These are phyloP conservation scores for Microhierax caerulescens DNA, from an alignment of 2,797 vertebrate genomes.

Conservation along the genomic window DNA sequence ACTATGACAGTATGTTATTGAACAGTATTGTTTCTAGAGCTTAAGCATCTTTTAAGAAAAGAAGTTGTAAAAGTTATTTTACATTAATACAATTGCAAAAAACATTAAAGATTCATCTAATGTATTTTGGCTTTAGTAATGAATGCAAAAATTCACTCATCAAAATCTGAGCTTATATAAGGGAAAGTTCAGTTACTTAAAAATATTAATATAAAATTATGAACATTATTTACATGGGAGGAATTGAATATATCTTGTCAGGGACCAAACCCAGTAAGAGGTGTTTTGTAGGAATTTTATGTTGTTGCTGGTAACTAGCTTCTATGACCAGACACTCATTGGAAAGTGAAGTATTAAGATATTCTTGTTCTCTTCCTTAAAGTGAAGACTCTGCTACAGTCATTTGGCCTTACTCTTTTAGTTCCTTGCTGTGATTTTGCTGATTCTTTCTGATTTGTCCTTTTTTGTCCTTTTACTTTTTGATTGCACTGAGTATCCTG, in stretches of 20 bases:
- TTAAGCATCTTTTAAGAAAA: constrained; percentile 30
- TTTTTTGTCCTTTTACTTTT: constrained; percentile 79
- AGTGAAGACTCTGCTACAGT: constrained; percentile 75
- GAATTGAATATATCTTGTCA: neutral
- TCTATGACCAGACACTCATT: neutral
- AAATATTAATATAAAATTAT: constrained; percentile 65
- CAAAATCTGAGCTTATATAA: constrained; percentile 37
- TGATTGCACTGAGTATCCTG: constrained; percentile 45
- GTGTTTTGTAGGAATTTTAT: neutral
- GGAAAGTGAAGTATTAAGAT: constrained; percentile 67
- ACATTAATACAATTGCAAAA: constrained; percentile 16
- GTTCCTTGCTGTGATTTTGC: constrained; percentile 71
- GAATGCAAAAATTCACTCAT: constrained; percentile 34
- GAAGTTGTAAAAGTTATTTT: constrained; percentile 29
- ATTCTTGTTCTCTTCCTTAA: constrained; percentile 84
- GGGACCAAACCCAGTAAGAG: neutral
- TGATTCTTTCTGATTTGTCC: constrained; percentile 72
- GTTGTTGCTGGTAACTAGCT: neutral
- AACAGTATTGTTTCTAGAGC: neutral
- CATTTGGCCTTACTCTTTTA: constrained; percentile 78
- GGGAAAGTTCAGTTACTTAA: constrained; percentile 39
- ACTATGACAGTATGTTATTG: neutral
- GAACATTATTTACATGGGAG: constrained; percentile 62
- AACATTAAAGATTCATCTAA: neutral
- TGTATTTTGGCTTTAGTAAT: neutral